phyloP scores from a whole-genome alignment of 2,888 invertebrate species.

The Pantelozetes paolii region DNA sequence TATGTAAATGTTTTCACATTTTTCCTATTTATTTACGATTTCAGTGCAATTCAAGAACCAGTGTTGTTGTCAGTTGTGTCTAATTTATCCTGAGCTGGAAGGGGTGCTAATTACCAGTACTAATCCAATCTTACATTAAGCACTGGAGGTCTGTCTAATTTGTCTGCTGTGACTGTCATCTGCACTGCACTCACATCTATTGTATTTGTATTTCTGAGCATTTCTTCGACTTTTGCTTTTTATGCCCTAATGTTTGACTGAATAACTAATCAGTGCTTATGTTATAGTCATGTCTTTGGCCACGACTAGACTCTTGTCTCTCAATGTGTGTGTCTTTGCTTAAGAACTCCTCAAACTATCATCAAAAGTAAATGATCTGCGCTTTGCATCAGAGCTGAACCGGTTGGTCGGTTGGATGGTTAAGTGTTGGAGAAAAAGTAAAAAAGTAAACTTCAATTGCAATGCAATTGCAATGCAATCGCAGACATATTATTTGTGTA shows the following conservation, averaged over 20 bases:
- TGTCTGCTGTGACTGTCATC: slow-evolving; percentile 8
- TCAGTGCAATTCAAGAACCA: not conserved
- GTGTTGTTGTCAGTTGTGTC: slow-evolving; percentile 38
- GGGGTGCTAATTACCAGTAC: slow-evolving; percentile 34
- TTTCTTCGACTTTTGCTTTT: not conserved
- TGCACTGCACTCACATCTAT: slow-evolving; percentile 11
- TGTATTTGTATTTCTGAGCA: slow-evolving; percentile 18
- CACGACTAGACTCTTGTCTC: slow-evolving; percentile 8
- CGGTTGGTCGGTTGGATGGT: slow-evolving; percentile 17
- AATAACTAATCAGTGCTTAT: not conserved
- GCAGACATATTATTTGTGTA: slow-evolving; percentile 26
- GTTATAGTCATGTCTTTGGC: not conserved
- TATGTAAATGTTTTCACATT: slow-evolving; percentile 12
- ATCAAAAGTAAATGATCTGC: slow-evolving; percentile 26
- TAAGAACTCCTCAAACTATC: not conserved
- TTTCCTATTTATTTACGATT: not conserved
- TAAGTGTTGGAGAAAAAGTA: not conserved
- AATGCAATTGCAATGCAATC: slow-evolving; percentile 15
- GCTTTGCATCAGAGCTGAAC: slow-evolving; percentile 31
- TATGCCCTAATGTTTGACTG: not conserved
- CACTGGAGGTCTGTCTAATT: slow-evolving; percentile 25
- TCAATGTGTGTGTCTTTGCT: slow-evolving; percentile 24
- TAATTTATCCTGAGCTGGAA: slow-evolving; percentile 28
- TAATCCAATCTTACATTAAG: slow-evolving; percentile 12
- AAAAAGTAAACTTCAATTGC: slow-evolving; percentile 16